A percentile compares a stretch with the other conserved stretches of the same genome.
These are phyloP conservation scores for Sarcophaga caerulescens DNA, from an alignment of 2,888 invertebrate species.

Conservation along the genomic window DNA sequence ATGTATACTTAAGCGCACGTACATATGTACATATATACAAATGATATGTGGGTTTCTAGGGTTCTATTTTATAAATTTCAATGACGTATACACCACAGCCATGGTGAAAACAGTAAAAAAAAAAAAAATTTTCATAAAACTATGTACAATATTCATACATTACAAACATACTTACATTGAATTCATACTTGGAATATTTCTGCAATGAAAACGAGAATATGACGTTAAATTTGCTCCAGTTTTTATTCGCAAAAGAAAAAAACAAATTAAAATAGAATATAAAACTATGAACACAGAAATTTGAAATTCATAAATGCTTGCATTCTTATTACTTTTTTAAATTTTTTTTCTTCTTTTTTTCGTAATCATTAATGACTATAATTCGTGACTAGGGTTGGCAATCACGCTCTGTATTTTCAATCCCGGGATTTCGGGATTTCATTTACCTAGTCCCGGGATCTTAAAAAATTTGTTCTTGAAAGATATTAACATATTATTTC, in stretches of 20 bases:
- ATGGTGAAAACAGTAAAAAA: conserved; percentile 5
- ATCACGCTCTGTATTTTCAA: no score
- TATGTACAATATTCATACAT: background rate
- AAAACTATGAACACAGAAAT: background rate
- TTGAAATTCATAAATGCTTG: conserved; percentile 39
- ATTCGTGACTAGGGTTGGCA: no score
- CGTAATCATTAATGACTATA: no score
- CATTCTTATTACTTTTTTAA: conserved; percentile 34
- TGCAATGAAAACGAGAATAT: conserved; percentile 61
- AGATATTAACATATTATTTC: no score
- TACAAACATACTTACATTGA: conserved; percentile 28
- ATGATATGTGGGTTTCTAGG: conserved; percentile 64
- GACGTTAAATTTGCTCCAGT: conserved; percentile 66
- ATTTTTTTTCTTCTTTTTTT: background rate
- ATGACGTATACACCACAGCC: conserved; percentile 54
- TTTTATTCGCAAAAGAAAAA: conserved; percentile 25
- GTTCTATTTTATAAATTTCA: conserved; percentile 62
- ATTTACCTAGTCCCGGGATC: no score
- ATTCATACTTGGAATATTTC: conserved; percentile 20
- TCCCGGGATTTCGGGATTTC: no score
- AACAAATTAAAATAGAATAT: background rate
- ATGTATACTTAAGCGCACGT: background rate
- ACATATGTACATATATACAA: background rate
- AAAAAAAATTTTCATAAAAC: background rate
- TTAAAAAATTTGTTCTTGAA: no score